A percentile compares a stretch with the other conserved stretches of the same genome.
Evolutionary conservation across 2,113 vertebrate species (phyloP).

Genomic region (Ceratotherium simum): DNA sequence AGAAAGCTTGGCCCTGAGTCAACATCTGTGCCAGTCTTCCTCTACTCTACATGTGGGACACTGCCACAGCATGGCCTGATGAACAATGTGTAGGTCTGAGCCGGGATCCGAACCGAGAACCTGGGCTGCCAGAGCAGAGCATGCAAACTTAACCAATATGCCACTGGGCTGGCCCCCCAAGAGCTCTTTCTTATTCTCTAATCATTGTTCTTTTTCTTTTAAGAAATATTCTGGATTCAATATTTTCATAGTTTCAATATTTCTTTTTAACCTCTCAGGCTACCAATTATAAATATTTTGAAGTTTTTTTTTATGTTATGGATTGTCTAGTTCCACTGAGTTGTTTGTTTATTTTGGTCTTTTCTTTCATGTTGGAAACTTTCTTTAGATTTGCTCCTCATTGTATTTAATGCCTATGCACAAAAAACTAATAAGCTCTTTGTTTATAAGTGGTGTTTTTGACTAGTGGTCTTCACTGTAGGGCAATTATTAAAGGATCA

Average conservation of each 20-base stretch:
- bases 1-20: too few species aligned
- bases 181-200: background rate
- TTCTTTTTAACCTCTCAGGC: background rate
- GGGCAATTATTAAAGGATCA: background rate
- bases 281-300: background rate
- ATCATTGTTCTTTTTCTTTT: background rate
- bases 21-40: too few species aligned
- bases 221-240: background rate
- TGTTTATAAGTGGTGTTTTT: background rate
- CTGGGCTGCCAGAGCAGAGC: too few species aligned
- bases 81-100: too few species aligned
- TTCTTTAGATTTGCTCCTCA: slow-evolving; percentile 29
- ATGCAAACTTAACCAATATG: too few species aligned
- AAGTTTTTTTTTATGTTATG: background rate
- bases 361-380: background rate
- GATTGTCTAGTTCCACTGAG: background rate
- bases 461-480: background rate
- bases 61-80: too few species aligned
- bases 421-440: background rate
- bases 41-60: too few species aligned
- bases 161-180: background rate
- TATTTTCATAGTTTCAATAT: background rate
- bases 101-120: too few species aligned
- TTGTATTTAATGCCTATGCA: background rate
- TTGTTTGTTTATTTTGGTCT: slow-evolving; percentile 24